Evolutionary conservation across 2,888 invertebrate species (phyloP), one percentile per base, ranked within the genome.

Genomic region (Acleris emargana): DNA sequence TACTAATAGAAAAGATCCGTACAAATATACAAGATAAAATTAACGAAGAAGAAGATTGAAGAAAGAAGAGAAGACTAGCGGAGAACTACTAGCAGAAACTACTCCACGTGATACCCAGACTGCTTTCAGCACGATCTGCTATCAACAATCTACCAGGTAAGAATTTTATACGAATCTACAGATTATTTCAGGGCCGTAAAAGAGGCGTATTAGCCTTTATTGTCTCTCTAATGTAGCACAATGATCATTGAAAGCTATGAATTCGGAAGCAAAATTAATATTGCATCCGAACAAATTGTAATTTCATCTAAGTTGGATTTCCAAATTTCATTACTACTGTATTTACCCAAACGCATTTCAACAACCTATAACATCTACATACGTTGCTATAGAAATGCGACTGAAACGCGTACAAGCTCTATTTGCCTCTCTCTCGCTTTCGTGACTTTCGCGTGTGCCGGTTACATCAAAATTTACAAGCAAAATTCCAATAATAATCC

Each of bases 1-100:
- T 86, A 84, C 64, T 32, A 76, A 84, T 83, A 83, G 32, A 32
- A 9, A 71, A 81, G 76, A 80, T 77, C 59, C 54, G 54, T 64
- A 83, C 72, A 82, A 80, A 77, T 81, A 66, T 51, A 66, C 66
- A 66, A 45, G 55, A 60, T 52, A 66, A 38, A 38, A 57, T 38
- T 50, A 25, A 51, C 54, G 6, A 18, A 47, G 20, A 28, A 18
- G 43, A 66, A 66, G 68, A 72, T 69, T 76, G 74, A 80, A 77
- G 62, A 76, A 68, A 71, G 68, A 80, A 70, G 72, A 69, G 62
- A 70, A 75, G 64, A 70, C 70, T 61, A 71, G 43, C 74, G 67
- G 69, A 73, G 66, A 71, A 63, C 58, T 47, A 58, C 7, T 25
- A 54, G n/a, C 43, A 50, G 54, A 53, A 43, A 17, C 43, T 53